Evolutionary conservation across 2,888 invertebrate species (phyloP).

Genomic region (Cylindroiulus punctatus): DNA sequence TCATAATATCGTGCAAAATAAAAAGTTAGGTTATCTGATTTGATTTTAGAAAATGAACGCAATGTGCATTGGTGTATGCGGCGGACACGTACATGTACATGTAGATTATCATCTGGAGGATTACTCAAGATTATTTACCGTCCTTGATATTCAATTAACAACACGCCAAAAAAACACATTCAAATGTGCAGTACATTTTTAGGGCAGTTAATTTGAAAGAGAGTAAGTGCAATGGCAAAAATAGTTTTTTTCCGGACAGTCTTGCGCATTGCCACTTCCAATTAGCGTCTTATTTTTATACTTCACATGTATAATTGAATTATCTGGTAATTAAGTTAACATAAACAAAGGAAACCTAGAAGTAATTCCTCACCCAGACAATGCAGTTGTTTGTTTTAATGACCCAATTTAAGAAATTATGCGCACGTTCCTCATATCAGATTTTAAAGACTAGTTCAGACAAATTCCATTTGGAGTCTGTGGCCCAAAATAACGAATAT

Average conservation of each 20-base stretch:
- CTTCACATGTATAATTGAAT: not conserved
- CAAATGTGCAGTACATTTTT: not conserved
- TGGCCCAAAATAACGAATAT: too few species aligned
- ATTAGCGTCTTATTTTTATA: not conserved
- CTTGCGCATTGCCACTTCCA: not conserved
- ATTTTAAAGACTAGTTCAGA: not conserved
- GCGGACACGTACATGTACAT: not conserved
- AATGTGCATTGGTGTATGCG: not conserved
- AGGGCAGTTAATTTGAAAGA: not conserved
- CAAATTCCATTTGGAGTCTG: not conserved
- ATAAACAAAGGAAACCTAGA: not conserved
- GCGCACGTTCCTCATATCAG: constrained; percentile 6
- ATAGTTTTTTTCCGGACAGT: not conserved
- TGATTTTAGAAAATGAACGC: too few species aligned
- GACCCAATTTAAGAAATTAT: constrained; percentile 19
- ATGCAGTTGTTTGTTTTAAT: constrained; percentile 7
- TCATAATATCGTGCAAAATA: too few species aligned
- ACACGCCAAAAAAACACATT: not conserved
- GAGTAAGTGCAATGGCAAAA: not conserved
- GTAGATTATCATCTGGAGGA: not conserved
- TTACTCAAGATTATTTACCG: not conserved
- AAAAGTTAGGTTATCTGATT: too few species aligned
- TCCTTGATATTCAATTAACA: not conserved
- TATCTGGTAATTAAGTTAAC: not conserved
- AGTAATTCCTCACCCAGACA: not conserved